Conservation (phyloP, 2,888 invertebrate genomes). For the Myopa tessellatipennis region DNA sequence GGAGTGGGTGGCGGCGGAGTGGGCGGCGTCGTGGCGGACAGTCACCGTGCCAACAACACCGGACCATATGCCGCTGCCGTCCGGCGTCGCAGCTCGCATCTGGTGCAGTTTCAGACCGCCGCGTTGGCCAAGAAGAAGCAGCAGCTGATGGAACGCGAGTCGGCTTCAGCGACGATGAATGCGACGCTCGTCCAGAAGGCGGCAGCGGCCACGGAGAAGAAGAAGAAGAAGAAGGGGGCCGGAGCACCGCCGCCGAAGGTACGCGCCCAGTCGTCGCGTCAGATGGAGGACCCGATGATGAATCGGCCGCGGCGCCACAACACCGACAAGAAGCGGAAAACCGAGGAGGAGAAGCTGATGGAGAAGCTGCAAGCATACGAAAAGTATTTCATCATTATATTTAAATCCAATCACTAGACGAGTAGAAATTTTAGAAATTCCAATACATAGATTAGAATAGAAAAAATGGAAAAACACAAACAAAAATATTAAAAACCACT, state of each 20-base stretch:
- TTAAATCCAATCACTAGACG: not conserved
- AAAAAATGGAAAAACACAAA: not conserved
- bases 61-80: slow-evolving; percentile 52
- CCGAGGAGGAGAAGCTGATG: slow-evolving; percentile 52
- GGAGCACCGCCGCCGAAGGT: slow-evolving; percentile 60
- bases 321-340: slow-evolving; percentile 48
- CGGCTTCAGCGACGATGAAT: slow-evolving; percentile 58
- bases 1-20: slow-evolving; percentile 53
- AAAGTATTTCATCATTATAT: slow-evolving; percentile 49
- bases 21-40: slow-evolving; percentile 39
- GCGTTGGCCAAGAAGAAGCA: slow-evolving; percentile 53
- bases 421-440: slow-evolving; percentile 26
- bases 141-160: slow-evolving; percentile 58
- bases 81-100: slow-evolving; percentile 59
- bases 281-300: slow-evolving; percentile 66
- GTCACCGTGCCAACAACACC: slow-evolving; percentile 7
- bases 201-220: slow-evolving; percentile 50
- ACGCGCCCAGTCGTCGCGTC: slow-evolving; percentile 53
- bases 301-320: slow-evolving; percentile 62
- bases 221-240: slow-evolving; percentile 62
- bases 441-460: slow-evolving; percentile 17
- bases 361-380: slow-evolving; percentile 33
- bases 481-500: too few species aligned
- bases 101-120: slow-evolving; percentile 59
- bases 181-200: slow-evolving; percentile 56